phyloP scores from a whole-genome alignment of 92 coral and sea anemone genomes.

The Phenganax subtilis region DNA sequence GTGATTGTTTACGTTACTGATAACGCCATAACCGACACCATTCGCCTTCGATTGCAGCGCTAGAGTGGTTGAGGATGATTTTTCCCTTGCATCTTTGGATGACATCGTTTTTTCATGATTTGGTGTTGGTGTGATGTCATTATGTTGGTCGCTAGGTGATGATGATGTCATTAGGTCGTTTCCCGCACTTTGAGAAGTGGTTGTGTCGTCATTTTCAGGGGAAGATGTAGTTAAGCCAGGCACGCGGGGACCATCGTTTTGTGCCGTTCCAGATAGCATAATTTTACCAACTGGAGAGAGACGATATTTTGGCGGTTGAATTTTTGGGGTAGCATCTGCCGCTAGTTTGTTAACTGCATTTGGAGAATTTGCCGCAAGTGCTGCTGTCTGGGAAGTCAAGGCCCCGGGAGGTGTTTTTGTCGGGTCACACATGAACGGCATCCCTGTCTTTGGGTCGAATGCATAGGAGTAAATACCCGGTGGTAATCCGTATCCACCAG shows the following conservation, averaged over 20 bases:
- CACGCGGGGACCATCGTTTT: background rate
- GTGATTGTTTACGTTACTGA: background rate
- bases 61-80: background rate
- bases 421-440: constrained; percentile 40
- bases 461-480: constrained; percentile 39
- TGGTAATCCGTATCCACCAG: constrained; percentile 37
- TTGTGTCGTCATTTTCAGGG: background rate
- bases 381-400: background rate
- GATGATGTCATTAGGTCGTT: constrained; percentile 15
- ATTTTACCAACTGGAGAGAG: background rate
- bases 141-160: background rate
- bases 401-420: constrained; percentile 31
- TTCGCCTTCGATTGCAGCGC: no score
- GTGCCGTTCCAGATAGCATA: background rate
- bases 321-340: background rate
- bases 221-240: background rate
- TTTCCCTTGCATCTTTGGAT: background rate
- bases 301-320: background rate
- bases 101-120: background rate
- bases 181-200: background rate
- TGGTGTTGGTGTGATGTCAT: constrained; percentile 9
- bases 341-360: background rate
- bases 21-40: no score
- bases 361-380: background rate
- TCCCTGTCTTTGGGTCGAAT: constrained; percentile 30